Conservation (phyloP, 2,113 vertebrate species). For the Aegithalos caudatus region DNA sequence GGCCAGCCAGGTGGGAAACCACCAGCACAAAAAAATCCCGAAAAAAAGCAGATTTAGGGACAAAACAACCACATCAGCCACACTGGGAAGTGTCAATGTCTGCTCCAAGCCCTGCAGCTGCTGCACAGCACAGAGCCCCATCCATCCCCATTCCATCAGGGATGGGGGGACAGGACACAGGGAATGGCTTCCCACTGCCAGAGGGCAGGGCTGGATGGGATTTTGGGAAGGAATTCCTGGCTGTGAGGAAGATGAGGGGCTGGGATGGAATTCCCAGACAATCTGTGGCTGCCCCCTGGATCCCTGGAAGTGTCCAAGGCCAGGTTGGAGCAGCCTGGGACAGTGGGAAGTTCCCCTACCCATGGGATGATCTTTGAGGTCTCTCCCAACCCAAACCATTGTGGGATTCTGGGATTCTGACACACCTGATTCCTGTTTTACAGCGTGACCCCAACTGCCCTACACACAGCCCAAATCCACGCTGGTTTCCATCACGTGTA, state of each 20-base stretch:
- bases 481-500: neutral
- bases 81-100: fast-evolving
- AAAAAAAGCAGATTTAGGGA: neutral
- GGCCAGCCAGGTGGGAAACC: neutral
- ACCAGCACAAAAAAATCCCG: neutral
- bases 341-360: neutral
- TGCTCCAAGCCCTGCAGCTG: neutral
- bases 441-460: neutral
- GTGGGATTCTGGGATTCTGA: no score
- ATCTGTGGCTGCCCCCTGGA: neutral
- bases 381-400: neutral
- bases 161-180: neutral
- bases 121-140: neutral
- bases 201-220: fast-evolving
- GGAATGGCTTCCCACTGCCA: neutral
- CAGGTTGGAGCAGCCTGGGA: neutral
- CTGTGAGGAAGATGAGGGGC: neutral
- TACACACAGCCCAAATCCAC: neutral
- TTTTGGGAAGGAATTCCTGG: neutral
- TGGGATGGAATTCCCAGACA: neutral
- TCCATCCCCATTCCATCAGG: neutral
- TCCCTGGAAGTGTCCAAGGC: neutral
- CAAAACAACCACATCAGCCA: neutral
- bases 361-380: neutral
- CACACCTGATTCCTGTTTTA: fast-evolving